These are phyloP conservation scores for Melanocharis versteri DNA, from an alignment of 2,113 vertebrate species.

Conservation along the genomic window DNA sequence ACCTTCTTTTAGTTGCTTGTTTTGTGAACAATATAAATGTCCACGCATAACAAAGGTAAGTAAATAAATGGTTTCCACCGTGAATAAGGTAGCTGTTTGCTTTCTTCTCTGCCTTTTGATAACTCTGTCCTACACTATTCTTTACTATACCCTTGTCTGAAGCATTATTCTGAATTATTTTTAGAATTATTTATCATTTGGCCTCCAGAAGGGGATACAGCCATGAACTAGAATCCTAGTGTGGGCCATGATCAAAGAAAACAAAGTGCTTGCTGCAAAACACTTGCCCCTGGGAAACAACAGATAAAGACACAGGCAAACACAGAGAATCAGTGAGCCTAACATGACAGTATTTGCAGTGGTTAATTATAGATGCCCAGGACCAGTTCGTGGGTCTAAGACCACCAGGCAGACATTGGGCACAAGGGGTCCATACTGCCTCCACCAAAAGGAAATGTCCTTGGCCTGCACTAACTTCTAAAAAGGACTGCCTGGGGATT, in stretches of 20 bases:
- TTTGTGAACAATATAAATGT: background rate
- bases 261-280: background rate
- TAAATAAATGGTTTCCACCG: background rate
- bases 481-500: background rate
- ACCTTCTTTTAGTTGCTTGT: background rate
- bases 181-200: background rate
- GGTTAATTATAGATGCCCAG: background rate
- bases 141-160: background rate
- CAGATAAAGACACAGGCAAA: background rate
- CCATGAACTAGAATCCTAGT: background rate
- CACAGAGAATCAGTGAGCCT: background rate
- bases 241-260: background rate
- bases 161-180: background rate
- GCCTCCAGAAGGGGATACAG: background rate
- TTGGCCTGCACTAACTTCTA: background rate
- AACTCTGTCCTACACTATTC: background rate
- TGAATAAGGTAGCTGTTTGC: background rate
- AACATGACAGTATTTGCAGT: background rate
- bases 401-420: background rate
- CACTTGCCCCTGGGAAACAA: background rate
- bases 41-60: background rate
- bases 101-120: background rate
- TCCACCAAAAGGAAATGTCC: background rate
- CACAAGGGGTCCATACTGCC: background rate
- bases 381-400: background rate